phyloP scores from a whole-genome alignment of 2,113 vertebrate genomes.

The Cyanocitta stelleri region DNA sequence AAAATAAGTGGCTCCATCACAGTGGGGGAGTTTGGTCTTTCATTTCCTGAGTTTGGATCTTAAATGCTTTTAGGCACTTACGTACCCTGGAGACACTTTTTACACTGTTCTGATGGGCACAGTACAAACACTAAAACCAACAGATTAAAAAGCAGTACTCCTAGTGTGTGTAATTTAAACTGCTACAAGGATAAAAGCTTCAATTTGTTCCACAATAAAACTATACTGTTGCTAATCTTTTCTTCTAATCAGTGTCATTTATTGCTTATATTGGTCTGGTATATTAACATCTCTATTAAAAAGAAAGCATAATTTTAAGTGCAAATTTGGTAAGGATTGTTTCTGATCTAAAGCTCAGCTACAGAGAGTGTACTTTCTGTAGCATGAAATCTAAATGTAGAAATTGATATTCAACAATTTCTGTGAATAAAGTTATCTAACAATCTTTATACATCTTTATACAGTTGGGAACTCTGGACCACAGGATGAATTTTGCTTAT shows the following conservation, averaged over 20 bases:
- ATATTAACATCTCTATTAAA: background rate
- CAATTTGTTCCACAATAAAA: background rate
- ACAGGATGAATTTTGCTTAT: background rate
- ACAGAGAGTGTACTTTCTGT: background rate
- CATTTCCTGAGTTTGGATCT: slow-evolving; percentile 57
- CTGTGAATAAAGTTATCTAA: background rate
- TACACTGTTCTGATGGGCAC: slow-evolving; percentile 52
- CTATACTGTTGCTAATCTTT: background rate
- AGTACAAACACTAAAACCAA: slow-evolving; percentile 23
- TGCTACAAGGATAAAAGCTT: background rate
- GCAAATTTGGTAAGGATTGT: background rate
- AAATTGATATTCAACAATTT: background rate
- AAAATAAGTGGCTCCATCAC: slow-evolving; percentile 50
- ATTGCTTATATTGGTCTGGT: background rate
- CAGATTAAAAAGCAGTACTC: slow-evolving; percentile 6
- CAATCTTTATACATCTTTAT: background rate
- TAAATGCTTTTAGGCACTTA: slow-evolving; percentile 48
- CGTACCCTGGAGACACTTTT: slow-evolving; percentile 24
- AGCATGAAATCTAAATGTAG: background rate
- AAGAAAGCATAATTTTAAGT: background rate
- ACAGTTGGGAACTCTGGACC: background rate
- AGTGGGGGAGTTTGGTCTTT: slow-evolving; percentile 46
- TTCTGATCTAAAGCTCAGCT: background rate
- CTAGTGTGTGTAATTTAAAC: background rate
- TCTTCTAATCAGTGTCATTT: background rate